Percentiles rank a stretch among this genome's conserved stretches.
These are phyloP conservation scores for Halocaridina rubra DNA, from an alignment of 2,888 invertebrate genomes.

Conservation along the genomic window DNA sequence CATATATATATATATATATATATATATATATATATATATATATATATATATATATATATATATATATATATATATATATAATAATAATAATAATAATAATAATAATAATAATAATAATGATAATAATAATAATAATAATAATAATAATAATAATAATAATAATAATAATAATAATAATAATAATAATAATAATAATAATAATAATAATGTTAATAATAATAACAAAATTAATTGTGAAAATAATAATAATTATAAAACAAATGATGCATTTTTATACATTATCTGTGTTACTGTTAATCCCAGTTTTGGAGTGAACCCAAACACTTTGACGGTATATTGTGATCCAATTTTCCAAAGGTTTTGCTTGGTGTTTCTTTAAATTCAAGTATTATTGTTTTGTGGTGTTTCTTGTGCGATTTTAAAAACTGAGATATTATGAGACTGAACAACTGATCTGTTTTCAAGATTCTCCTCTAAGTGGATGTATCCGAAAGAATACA, in stretches of 20 bases:
- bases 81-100: slow-evolving; percentile 3
- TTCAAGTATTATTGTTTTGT: no score
- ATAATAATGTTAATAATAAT: background rate
- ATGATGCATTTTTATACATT: background rate
- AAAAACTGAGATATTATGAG: no score
- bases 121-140: slow-evolving; percentile 8
- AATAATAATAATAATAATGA: slow-evolving; percentile 4
- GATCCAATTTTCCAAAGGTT: no score
- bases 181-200: slow-evolving; percentile 8
- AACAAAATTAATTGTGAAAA: background rate
- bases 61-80: background rate
- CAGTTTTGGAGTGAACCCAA: no score
- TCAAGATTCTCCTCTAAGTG: no score
- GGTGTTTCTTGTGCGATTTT: no score
- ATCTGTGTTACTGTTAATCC: background rate
- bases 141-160: background rate
- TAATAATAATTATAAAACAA: background rate
- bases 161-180: slow-evolving; percentile 8
- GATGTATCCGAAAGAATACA: no score
- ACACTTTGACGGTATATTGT: no score
- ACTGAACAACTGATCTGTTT: no score
- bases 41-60: background rate
- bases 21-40: background rate
- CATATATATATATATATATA: background rate
- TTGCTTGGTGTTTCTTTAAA: no score